phyloP scores from a whole-genome alignment of 2,797 vertebrate species.

The Anguilla obscura region DNA sequence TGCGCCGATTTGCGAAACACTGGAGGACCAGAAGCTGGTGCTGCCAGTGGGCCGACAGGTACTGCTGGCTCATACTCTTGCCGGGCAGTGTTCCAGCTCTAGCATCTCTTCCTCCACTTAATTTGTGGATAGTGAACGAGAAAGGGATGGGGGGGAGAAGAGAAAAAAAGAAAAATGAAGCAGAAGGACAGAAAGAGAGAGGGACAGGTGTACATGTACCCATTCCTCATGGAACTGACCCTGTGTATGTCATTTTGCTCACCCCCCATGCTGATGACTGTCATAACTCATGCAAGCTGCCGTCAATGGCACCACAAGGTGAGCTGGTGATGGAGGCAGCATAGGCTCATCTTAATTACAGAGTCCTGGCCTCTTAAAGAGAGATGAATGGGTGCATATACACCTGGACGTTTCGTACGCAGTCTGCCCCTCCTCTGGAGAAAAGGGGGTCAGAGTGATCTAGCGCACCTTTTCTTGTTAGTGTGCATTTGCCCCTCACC shows the following conservation, averaged over 20 bases:
- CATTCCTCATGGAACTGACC: background rate
- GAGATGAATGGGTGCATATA: background rate
- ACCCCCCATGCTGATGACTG: background rate
- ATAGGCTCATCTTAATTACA: background rate
- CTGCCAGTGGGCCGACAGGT: too few species aligned
- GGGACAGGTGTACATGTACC: conserved; percentile 12
- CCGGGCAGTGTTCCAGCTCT: background rate
- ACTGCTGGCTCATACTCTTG: too few species aligned
- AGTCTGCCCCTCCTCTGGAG: background rate
- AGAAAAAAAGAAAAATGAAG: conserved; percentile 48
- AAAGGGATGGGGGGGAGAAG: background rate
- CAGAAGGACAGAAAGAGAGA: conserved; percentile 59
- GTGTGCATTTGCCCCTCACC: background rate
- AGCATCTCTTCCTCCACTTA: background rate
- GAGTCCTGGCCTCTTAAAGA: background rate
- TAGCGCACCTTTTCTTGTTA: background rate
- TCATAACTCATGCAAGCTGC: background rate
- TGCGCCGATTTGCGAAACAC: background rate
- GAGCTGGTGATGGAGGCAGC: background rate
- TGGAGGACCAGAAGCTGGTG: background rate
- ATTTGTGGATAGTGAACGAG: background rate
- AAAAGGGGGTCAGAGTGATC: background rate
- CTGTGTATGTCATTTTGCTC: background rate
- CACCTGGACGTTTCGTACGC: background rate
- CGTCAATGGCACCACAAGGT: background rate